These are phyloP conservation scores for Chelmon rostratus DNA, from an alignment of 2,797 vertebrate species.

Conservation along the genomic window DNA sequence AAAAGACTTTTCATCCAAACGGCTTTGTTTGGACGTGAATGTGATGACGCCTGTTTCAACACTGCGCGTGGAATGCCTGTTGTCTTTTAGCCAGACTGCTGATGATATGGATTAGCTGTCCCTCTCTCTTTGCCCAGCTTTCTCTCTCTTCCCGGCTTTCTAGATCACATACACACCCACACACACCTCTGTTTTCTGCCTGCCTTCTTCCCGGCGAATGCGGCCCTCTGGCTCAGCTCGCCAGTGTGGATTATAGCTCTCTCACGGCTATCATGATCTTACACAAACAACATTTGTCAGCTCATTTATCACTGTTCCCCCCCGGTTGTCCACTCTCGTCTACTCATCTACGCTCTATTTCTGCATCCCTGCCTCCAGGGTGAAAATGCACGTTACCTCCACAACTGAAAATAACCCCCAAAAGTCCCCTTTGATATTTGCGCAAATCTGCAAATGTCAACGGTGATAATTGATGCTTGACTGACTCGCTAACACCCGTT, in stretches of 20 bases:
- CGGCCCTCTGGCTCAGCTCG: conserved; percentile 68
- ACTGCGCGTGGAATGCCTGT: conserved; percentile 39
- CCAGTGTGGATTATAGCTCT: conserved; percentile 82
- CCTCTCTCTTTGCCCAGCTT: conserved; percentile 29
- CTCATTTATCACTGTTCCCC: conserved; percentile 87
- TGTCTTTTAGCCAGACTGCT: conserved; percentile 54
- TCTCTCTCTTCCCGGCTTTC: conserved; percentile 36
- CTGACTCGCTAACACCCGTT: conserved; percentile 46
- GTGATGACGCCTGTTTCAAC: conserved; percentile 51
- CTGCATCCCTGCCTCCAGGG: conserved; percentile 78
- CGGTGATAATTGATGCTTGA: conserved; percentile 63
- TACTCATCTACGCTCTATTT: conserved; percentile 82
- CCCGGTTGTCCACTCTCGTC: conserved; percentile 82
- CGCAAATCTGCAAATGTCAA: conserved; percentile 73
- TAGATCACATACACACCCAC: conserved; percentile 3
- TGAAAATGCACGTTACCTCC: conserved; percentile 76
- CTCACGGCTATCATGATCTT: conserved; percentile 84
- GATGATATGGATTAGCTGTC: conserved; percentile 69
- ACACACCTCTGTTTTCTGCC: conserved; percentile 53
- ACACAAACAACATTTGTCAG: conserved; percentile 89
- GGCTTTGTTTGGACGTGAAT: conserved; percentile 34
- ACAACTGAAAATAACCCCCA: conserved; percentile 73
- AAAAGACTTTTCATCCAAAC: conserved; percentile 30
- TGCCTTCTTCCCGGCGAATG: conserved; percentile 43
- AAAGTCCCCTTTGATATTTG: conserved; percentile 77